These are phyloP conservation scores for Rhogogaster chlorosoma DNA, from an alignment of 2,888 invertebrate genomes.

Conservation along the genomic window DNA sequence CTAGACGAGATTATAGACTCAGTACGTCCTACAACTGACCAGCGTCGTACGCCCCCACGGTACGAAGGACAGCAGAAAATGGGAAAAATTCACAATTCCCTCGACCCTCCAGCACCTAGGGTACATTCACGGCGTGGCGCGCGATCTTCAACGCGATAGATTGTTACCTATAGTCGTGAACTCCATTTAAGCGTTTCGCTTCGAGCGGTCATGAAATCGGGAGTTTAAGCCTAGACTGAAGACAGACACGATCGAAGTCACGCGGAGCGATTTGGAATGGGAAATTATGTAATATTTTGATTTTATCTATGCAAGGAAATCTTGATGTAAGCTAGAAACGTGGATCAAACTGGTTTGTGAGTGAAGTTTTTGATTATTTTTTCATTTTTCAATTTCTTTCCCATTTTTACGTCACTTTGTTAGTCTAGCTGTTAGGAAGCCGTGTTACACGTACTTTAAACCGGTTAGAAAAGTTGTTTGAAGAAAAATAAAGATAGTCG, in stretches of 20 bases:
- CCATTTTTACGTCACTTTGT: not conserved
- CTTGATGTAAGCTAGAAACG: not conserved
- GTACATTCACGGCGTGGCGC: conserved; percentile 50
- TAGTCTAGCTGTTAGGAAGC: conserved; percentile 7
- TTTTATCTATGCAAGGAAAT: conserved; percentile 1
- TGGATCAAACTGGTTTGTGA: not conserved
- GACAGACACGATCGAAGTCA: conserved; percentile 39
- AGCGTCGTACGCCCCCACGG: conserved; percentile 8
- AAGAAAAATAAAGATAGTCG: conserved; percentile 23
- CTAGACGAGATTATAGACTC: conserved; percentile 26
- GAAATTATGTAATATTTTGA: conserved; percentile 23
- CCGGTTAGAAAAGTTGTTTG: conserved; percentile 29
- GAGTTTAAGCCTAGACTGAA: conserved; percentile 52
- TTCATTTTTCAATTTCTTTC: not conserved
- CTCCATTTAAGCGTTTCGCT: conserved; percentile 50
- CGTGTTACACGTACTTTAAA: conserved; percentile 8
- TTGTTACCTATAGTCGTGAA: conserved; percentile 44
- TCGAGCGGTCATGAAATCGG: conserved; percentile 57
- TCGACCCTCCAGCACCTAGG: not conserved
- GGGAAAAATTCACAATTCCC: conserved; percentile 19
- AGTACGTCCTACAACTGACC: conserved; percentile 34
- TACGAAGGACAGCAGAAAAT: conserved; percentile 41
- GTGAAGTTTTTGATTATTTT: not conserved
- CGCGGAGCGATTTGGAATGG: conserved; percentile 21
- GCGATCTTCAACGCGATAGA: conserved; percentile 31